Evolutionary conservation across 2,888 invertebrate species (phyloP).

Genomic region (Drosophila paranaensis): DNA sequence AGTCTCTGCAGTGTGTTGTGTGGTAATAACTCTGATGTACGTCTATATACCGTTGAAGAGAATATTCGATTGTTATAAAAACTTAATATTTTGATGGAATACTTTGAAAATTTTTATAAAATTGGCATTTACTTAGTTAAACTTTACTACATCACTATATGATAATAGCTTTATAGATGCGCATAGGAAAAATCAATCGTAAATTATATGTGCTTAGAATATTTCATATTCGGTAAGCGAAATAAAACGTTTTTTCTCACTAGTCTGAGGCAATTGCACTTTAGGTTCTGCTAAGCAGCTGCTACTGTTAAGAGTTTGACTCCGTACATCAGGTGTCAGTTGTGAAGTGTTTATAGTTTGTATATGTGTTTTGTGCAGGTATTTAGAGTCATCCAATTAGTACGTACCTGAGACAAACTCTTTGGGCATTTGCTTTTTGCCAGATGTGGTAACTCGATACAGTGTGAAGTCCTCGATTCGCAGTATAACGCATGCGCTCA

Average conservation of each 20-base stretch:
- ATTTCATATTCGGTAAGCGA: background rate
- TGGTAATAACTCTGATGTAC: background rate
- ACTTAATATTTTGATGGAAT: background rate
- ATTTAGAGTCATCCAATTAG: background rate
- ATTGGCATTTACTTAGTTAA: background rate
- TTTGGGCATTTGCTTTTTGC: constrained; percentile 90
- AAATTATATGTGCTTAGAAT: too few relatives aligned
- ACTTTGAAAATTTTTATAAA: background rate
- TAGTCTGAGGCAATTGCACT: background rate
- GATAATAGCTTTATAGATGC: background rate
- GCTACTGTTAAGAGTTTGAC: background rate
- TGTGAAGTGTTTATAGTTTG: background rate
- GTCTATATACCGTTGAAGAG: constrained; percentile 1
- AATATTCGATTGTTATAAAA: background rate
- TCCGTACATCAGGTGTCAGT: background rate
- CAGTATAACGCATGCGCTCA: constrained; percentile 96
- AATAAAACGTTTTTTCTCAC: background rate
- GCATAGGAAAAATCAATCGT: background rate
- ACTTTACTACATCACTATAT: background rate
- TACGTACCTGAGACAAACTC: constrained; percentile 90
- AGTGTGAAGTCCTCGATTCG: constrained; percentile 96
- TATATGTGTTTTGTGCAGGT: background rate
- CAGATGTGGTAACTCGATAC: constrained; percentile 92
- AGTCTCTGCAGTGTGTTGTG: background rate
- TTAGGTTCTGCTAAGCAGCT: background rate